phyloP scores from a whole-genome alignment of 2,797 vertebrate species.

The Chaetodon trifasciatus region DNA sequence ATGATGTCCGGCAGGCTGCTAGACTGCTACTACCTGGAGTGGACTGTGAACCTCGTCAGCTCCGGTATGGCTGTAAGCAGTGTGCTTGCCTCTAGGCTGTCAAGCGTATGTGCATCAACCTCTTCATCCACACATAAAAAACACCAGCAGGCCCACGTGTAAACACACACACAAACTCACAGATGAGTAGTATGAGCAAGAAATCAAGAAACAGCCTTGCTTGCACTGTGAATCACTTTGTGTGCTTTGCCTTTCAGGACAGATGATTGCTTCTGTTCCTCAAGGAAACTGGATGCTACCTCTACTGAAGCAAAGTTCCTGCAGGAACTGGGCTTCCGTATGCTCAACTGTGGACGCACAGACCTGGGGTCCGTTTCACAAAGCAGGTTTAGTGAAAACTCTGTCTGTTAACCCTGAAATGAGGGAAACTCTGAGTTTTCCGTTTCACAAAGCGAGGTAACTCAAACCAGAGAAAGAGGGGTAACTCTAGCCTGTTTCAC shows the following conservation, averaged over 20 bases:
- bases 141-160: background rate
- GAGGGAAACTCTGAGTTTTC: too few relatives aligned
- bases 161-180: conserved; percentile 12
- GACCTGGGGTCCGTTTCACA: too few relatives aligned
- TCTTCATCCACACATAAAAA: conserved; percentile 7
- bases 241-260: conserved; percentile 86
- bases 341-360: conserved; percentile 98
- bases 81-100: conserved; percentile 5
- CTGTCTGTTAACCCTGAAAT: too few relatives aligned
- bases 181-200: background rate
- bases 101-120: conserved; percentile 26
- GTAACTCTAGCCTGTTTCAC: too few relatives aligned
- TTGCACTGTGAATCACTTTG: conserved; percentile 41
- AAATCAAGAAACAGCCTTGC: conserved; percentile 12
- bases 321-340: conserved; percentile 97
- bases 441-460: too few relatives aligned
- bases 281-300: conserved; percentile 95
- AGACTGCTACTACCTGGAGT: conserved; percentile 95
- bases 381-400: too few relatives aligned
- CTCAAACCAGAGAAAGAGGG: too few relatives aligned
- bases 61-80: conserved; percentile 88
- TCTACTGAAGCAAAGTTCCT: conserved; percentile 97
- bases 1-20: conserved; percentile 97
- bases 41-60: conserved; percentile 97
- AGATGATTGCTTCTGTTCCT: conserved; percentile 97